Base-by-base conservation (phyloP, 2,888 invertebrate genomes). In the Campaea margaritaria region DNA sequence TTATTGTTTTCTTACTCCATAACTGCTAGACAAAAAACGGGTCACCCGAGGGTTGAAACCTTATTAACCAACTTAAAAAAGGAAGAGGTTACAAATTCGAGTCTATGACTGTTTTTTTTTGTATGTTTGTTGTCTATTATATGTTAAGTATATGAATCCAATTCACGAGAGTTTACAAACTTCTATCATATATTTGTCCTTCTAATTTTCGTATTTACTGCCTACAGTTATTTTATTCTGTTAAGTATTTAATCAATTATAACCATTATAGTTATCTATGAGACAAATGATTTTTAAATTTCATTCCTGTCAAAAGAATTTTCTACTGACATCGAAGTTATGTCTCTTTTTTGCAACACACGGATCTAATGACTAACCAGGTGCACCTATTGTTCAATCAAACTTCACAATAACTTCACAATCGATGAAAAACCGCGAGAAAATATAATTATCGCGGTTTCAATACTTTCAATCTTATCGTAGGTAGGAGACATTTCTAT, bases 391-490 rank as follows among this genome's bases (percentile, higher is more conserved):
- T 82, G 82, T 82, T 76, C 58, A 64, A 65, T 67, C 53, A 62
- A 65, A 70, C 72, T 73, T 75, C 72, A 73, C 73, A 76, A 72
- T 69, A 64, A 59, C 43, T 49, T 43, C 47, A 50, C 56, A 57
- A 46, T 51, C 47, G 13, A 16, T 49, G 39, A 72, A 86, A 87
- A 86, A 87, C 81, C 86, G 81, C 81, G 87, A 72, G 86, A 86
- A 85, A 68, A 50, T 46, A 61, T 78, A 80, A 79, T 81, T 79
- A 75, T 83, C 79, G 77, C 79, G 72, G 72, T 70, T 77, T 77
- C 76, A 77, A 76, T 75, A 72, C 72, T 70, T 77, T 77, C 76
- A 77, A 76, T 75, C 74, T 70, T 73, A 72, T 70, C 74, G 78
- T 70, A 69, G 55, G 78, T 70, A 69, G 55, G 68, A 62, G 60